These are phyloP conservation scores for Pitangus sulphuratus DNA, from an alignment of 2,797 vertebrate genomes.

Conservation along the genomic window DNA sequence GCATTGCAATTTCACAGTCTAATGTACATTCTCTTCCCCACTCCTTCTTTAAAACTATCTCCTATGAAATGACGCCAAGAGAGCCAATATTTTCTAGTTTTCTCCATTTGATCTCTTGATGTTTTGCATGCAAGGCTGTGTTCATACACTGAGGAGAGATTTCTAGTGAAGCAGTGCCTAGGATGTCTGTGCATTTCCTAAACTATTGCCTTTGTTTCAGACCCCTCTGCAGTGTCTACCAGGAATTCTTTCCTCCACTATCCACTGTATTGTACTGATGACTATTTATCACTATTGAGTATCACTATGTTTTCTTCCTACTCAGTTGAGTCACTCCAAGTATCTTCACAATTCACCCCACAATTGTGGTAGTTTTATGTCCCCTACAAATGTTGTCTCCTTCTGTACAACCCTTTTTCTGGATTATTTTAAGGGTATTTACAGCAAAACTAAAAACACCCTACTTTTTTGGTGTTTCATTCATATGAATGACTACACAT, in stretches of 20 bases:
- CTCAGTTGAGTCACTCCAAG: neutral
- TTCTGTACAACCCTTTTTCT: neutral
- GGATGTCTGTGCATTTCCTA: neutral
- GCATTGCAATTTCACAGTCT: neutral
- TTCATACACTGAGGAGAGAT: neutral
- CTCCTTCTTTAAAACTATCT: neutral
- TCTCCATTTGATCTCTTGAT: neutral
- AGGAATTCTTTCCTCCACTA: neutral
- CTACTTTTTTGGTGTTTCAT: neutral
- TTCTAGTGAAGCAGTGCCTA: neutral
- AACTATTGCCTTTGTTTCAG: neutral
- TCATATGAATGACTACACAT: fast-evolving
- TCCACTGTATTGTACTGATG: neutral
- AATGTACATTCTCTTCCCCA: neutral
- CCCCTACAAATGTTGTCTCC: neutral
- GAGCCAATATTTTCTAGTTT: neutral
- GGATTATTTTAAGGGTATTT: neutral
- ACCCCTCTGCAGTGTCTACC: neutral
- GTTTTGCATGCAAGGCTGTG: fast-evolving
- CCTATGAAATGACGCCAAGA: neutral
- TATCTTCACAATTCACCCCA: neutral
- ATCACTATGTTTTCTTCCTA: neutral
- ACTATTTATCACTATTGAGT: neutral
- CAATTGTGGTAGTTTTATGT: neutral
- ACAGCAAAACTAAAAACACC: neutral